A percentile compares a stretch with the other conserved stretches of the same genome.
Evolutionary conservation across 2,888 invertebrate species (phyloP).

Genomic region (Pogonocherus hispidulus): DNA sequence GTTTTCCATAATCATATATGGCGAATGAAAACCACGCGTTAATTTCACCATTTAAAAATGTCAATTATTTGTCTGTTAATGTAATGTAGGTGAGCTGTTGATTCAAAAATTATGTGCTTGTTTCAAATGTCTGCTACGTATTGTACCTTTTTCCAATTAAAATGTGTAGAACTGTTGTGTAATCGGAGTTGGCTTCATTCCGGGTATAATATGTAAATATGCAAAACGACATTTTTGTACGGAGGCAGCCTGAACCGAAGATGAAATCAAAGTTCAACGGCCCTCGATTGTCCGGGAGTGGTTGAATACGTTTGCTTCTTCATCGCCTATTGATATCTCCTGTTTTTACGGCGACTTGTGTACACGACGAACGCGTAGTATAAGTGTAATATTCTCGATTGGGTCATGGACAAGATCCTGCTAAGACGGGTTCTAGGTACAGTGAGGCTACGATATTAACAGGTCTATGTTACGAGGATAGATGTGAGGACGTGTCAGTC

Average conservation of each 20-base stretch:
- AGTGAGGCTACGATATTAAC: background rate
- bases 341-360: slow-evolving; percentile 11
- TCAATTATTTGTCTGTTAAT: too few relatives aligned
- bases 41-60: too few relatives aligned
- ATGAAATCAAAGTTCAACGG: slow-evolving; percentile 20
- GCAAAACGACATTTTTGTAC: slow-evolving; percentile 7
- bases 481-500: too few relatives aligned
- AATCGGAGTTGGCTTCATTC: too few relatives aligned
- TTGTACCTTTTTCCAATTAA: too few relatives aligned
- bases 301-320: slow-evolving; percentile 15
- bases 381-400: slow-evolving; percentile 12
- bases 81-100: too few relatives aligned
- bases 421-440: background rate
- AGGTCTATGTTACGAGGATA: background rate
- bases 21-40: too few relatives aligned
- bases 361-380: background rate
- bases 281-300: slow-evolving; percentile 15
- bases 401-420: background rate
- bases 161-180: too few relatives aligned
- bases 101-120: too few relatives aligned
- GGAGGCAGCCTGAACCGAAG: slow-evolving; percentile 11
- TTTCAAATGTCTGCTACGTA: too few relatives aligned
- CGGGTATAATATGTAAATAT: slow-evolving; percentile 10
- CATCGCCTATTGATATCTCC: slow-evolving; percentile 28
- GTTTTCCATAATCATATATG: too few relatives aligned